Base-by-base conservation (phyloP, 30 jellyfish, hydroid and myxozoan genomes). In the Cassiopea andromeda region DNA sequence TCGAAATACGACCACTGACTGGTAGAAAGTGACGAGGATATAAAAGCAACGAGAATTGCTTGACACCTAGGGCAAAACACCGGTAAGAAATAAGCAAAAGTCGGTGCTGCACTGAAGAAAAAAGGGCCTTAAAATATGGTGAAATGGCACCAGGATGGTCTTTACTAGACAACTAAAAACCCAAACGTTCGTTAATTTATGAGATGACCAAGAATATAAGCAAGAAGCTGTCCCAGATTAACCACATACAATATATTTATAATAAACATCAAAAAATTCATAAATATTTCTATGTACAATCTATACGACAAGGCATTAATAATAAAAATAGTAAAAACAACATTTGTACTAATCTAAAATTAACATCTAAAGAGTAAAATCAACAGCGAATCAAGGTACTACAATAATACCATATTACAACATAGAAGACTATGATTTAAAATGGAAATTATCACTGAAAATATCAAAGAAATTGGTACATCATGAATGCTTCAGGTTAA, bases 201-300 rank as follows among this genome's bases (percentile, higher is more conserved):
- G 64, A 54, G 12, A 54, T 3, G 12, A 54, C 64, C 10, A 54
- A 54, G 64, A 54, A 54, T 6, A 54, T 6, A 64, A 64, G 73
- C 8, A 14, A 9, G 15, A 14, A 64, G 19, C 15, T 14, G 15
- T 64, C 15, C 27, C 27, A 0, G 27, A 64, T 64, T 9, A 2
- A 64, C 73, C 15, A 17, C 27, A 2, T 9, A 9, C 2, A 27
- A 64, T 64, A 64, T 64, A 14, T 5, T 64, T 64, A 7, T 64
- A 17, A 17, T 17, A 17, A 64, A 64, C 73, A 64, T 64, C 73
- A 64, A 64, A 3, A 17, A 4, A 4, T 64, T 17, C 15, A 64
- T 64, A 64, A 13, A 64, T 64, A 64, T 64, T 64, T 64, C 73
- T 64, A 64, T 64, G 8, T 64, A 64, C 73, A 64, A 64, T 64